Percentiles rank a stretch among this genome's conserved stretches.
Conservation (phyloP, 2,888 invertebrate genomes). For the Anagyrus pseudococci region DNA sequence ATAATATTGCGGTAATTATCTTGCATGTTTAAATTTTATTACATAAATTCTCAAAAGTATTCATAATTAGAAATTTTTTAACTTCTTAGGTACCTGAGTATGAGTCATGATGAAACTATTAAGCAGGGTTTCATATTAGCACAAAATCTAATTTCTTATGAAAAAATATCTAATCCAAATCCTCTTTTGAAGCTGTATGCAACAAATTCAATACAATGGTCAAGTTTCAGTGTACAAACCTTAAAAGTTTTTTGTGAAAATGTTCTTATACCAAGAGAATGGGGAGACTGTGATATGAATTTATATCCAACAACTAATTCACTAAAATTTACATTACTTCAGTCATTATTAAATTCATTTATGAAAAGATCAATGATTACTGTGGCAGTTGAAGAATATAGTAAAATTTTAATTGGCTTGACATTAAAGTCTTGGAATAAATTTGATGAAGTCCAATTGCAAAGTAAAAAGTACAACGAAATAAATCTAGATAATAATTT, state of each 20-base stretch:
- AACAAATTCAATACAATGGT: conserved; percentile 58
- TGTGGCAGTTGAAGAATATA: conserved; percentile 46
- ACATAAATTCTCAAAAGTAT: background rate
- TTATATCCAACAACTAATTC: conserved; percentile 40
- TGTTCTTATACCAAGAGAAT: conserved; percentile 50
- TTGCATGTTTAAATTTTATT: background rate
- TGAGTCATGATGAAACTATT: conserved; percentile 60
- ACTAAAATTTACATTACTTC: conserved; percentile 47
- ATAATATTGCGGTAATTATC: conserved; percentile 57
- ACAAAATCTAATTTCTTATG: conserved; percentile 56
- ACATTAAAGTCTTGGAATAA: conserved; percentile 45
- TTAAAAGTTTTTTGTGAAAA: conserved; percentile 56
- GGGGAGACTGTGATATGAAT: conserved; percentile 41
- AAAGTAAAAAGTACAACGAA: background rate
- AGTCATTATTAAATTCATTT: conserved; percentile 49
- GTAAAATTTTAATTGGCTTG: conserved; percentile 47
- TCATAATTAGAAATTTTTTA: conserved; percentile 3
- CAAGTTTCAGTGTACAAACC: conserved; percentile 56
- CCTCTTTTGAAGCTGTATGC: conserved; percentile 59
- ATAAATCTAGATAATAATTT: conserved; percentile 26
- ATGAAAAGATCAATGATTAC: conserved; percentile 40
- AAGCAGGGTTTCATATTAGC: conserved; percentile 59
- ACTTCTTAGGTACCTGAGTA: conserved; percentile 60
- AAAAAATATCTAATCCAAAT: conserved; percentile 53
- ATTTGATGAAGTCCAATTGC: background rate